Base-by-base conservation (phyloP, 2,888 invertebrate species). In the Drymonia ruficornis region DNA sequence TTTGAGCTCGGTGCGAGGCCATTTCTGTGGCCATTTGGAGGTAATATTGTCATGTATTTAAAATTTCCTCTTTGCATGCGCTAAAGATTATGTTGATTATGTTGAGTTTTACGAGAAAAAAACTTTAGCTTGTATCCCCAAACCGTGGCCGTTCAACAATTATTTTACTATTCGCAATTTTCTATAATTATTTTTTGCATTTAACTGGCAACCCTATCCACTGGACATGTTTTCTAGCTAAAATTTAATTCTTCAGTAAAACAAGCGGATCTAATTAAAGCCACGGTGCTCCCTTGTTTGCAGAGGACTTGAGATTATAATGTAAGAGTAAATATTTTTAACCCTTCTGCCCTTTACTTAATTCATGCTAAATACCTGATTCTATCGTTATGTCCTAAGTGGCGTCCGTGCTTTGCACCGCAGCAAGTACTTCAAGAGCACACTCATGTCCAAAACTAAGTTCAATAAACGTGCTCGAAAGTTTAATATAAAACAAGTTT, bases 311-410 rank as follows among this genome's bases (percentile, higher is more conserved):
- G 70, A 72, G 78, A 77, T 72, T 77, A 78, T 80, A 80, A 80
- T 82, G 73, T 75, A 69, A 66, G 68, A 60, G 80, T 75, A 82
- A 83, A 83, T 78, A 81, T 82, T 79, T 81, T 74, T 68, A 74
- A 72, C 71, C 76, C 74, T 74, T 70, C 65, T 55, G 63, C 63
- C 71, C 67, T 59, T 59, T 69, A 56, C 61, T 68, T 66, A 63
- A 63, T 65, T 68, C 55, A 48, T 57, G 63, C 62, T 66, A 65
- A 70, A 67, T 54, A 51, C 67, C 53, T 50, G 57, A 61, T 65
- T 62, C 54, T 61, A 53, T 48, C 58, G 50, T 53, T 56, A 56
- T 55, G 44, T 8, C 23, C 7, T 31, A 31, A 31, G 31, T 49
- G 38, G 52, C 52, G 54, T 31, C 52, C 51, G 42, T 38, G 23